Evolutionary conservation across 2,113 vertebrate species (phyloP).

Genomic region (Lepus timidus): DNA sequence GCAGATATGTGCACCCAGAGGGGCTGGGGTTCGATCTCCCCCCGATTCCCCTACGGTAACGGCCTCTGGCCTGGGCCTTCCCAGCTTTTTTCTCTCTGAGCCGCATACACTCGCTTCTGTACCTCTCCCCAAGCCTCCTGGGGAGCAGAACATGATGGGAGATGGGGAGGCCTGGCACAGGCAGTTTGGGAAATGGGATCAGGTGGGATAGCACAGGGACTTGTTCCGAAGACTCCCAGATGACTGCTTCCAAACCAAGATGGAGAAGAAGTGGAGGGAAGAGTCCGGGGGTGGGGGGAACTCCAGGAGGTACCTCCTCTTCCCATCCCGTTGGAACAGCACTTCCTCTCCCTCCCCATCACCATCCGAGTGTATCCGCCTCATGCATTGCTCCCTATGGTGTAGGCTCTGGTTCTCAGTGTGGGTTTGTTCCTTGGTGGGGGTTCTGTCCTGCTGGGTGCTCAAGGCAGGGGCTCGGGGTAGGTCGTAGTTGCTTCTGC

Average conservation of each 20-base stretch:
- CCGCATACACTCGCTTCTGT: slow-evolving; percentile 80
- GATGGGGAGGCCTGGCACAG: slow-evolving; percentile 44
- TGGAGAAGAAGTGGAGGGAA: slow-evolving; percentile 78
- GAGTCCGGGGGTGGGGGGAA: slow-evolving; percentile 46
- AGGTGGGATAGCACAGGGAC: not conserved
- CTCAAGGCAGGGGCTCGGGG: slow-evolving; percentile 59
- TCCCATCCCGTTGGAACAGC: not conserved
- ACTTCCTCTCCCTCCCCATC: slow-evolving; percentile 21
- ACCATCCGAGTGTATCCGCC: slow-evolving; percentile 80
- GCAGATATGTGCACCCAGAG: slow-evolving; percentile 88
- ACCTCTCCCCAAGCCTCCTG: not conserved
- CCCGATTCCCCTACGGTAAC: slow-evolving; percentile 87
- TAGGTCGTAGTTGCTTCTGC: slow-evolving; percentile 74
- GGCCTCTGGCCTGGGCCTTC: slow-evolving; percentile 82
- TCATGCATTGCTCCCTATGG: slow-evolving; percentile 60
- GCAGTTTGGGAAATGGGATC: not conserved
- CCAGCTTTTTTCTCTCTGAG: slow-evolving; percentile 76
- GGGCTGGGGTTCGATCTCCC: slow-evolving; percentile 85
- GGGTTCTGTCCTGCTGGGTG: slow-evolving; percentile 59
- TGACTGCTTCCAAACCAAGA: slow-evolving; percentile 34
- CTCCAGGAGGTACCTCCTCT: not conserved
- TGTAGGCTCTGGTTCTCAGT: slow-evolving; percentile 67
- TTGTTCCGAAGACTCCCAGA: slow-evolving; percentile 2
- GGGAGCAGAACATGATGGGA: slow-evolving; percentile 54
- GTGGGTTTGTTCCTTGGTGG: slow-evolving; percentile 63